These are phyloP conservation scores for Teleogryllus occipitalis DNA, from an alignment of 1,140 invertebrate species.

Conservation along the genomic window DNA sequence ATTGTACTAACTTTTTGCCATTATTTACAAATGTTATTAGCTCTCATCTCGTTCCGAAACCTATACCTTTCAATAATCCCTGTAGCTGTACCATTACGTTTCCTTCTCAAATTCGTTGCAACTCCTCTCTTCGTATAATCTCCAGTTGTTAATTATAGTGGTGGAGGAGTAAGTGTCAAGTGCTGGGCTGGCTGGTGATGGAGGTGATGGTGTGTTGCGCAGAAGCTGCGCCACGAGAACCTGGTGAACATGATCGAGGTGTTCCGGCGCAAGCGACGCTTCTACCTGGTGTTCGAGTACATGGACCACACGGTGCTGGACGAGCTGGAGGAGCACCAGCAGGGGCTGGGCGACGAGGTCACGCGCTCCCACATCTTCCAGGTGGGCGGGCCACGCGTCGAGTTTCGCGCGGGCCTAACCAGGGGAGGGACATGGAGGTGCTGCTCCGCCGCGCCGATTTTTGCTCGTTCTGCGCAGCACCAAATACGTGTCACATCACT, in stretches of 20 bases:
- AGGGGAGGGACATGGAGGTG: no score
- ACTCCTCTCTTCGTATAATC: no score
- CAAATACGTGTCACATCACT: no score
- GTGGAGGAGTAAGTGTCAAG: neutral
- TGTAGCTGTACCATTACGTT: no score
- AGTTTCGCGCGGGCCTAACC: no score
- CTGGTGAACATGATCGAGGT: slow-evolving; percentile 83
- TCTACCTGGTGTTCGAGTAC: slow-evolving; percentile 85
- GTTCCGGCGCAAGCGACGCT: slow-evolving; percentile 69
- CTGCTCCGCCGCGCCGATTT: no score
- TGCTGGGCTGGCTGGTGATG: neutral
- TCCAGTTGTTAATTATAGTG: neutral
- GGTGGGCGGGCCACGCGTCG: slow-evolving; percentile 23
- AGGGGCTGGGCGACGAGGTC: slow-evolving; percentile 60
- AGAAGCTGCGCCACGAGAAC: slow-evolving; percentile 84
- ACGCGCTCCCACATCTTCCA: slow-evolving; percentile 71
- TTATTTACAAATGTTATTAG: no score
- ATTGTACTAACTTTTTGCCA: no score
- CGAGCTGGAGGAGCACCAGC: slow-evolving; percentile 61
- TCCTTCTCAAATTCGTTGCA: no score
- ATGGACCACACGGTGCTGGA: slow-evolving; percentile 78
- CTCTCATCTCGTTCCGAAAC: no score
- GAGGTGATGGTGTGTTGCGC: slow-evolving; percentile 30
- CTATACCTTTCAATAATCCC: no score
- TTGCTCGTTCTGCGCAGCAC: no score